These are phyloP conservation scores for Crenuchus spilurus DNA, from an alignment of 2,797 vertebrate species.

Conservation along the genomic window DNA sequence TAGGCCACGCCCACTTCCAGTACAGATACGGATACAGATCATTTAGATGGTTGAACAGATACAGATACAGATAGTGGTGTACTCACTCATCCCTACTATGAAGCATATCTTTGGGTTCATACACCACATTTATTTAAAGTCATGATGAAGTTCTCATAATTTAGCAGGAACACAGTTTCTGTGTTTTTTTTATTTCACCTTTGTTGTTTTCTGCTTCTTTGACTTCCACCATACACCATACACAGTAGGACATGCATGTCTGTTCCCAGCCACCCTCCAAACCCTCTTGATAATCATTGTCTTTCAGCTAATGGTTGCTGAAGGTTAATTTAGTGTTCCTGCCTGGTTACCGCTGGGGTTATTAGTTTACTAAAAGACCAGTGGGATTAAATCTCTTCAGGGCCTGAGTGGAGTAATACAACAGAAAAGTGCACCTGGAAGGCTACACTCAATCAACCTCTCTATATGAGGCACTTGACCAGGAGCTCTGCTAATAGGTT, in stretches of 20 bases:
- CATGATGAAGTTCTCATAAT: no score
- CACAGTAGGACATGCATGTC: neutral
- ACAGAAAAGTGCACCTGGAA: neutral
- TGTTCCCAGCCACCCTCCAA: neutral
- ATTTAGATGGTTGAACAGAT: no score
- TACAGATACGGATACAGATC: no score
- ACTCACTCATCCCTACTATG: no score
- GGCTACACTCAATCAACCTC: neutral
- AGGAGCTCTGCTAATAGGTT: slow-evolving; percentile 10
- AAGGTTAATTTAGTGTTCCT: slow-evolving; percentile 47
- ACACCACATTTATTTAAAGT: no score
- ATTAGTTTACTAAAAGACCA: slow-evolving; percentile 26
- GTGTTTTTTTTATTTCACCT: no score
- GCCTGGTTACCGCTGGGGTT: slow-evolving; percentile 19
- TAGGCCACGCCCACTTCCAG: no score
- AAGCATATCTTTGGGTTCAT: no score
- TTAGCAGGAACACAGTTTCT: no score
- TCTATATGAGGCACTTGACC: neutral
- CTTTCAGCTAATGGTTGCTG: slow-evolving; percentile 45
- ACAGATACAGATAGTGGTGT: no score
- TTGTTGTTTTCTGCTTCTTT: neutral
- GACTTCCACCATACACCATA: neutral
- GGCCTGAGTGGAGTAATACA: slow-evolving; percentile 5
- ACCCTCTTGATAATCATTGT: slow-evolving; percentile 35
- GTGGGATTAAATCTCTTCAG: slow-evolving; percentile 22